Evolutionary conservation across 2,113 vertebrate species (phyloP).

Genomic region (Pangasianodon hypophthalmus): DNA sequence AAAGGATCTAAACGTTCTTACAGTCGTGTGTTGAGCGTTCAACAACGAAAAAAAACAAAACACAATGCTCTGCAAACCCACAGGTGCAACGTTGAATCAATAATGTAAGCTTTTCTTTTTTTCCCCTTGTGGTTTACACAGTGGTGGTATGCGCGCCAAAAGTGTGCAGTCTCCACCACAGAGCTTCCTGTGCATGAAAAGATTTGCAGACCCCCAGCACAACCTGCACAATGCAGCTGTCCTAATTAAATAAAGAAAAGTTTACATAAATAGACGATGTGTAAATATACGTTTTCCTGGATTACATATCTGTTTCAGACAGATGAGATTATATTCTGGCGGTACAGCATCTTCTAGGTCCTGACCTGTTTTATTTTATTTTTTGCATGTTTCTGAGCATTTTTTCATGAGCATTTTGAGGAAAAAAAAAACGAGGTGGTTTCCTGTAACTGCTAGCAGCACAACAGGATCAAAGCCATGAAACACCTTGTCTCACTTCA

Average conservation of each 20-base stretch:
- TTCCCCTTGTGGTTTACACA: not conserved
- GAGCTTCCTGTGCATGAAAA: not conserved
- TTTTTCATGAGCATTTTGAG: not conserved
- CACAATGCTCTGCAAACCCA: not conserved
- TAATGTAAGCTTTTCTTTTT: not conserved
- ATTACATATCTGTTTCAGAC: not conserved
- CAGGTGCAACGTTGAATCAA: not conserved
- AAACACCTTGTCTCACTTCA: not conserved
- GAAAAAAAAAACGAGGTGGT: not conserved
- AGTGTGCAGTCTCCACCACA: not conserved
- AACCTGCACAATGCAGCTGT: not conserved
- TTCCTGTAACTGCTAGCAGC: constrained; percentile 27
- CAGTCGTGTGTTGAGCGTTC: not conserved
- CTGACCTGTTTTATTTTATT: not conserved
- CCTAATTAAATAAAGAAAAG: not conserved
- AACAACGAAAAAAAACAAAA: not conserved
- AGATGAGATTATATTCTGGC: not conserved
- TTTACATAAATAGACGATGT: not conserved
- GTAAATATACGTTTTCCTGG: not conserved
- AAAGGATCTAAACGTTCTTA: not conserved
- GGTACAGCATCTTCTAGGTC: not conserved
- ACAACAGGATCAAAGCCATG: constrained; percentile 26
- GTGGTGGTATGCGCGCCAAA: not conserved
- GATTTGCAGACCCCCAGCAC: not conserved
- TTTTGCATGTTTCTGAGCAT: too few relatives aligned